Evolutionary conservation across 1,140 invertebrate species (phyloP), one percentile per base, ranked within the genome.

Genomic region (Drosophila novamexicana): DNA sequence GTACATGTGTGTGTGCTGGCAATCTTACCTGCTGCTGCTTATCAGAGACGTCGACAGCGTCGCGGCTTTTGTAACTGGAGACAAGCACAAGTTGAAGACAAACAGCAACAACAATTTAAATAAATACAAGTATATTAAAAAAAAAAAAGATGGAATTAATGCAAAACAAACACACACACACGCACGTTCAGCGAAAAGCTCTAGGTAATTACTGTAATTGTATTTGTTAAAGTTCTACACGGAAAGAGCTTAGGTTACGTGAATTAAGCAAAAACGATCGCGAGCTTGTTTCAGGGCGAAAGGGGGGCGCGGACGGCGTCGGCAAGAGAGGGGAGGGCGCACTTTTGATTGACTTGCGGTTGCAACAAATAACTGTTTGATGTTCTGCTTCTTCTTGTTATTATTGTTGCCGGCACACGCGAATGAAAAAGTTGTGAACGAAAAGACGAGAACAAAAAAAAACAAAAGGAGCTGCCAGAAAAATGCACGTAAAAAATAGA

Each of bases 51-150:
- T 44, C 29, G 74, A 58, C 62, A 54, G 18, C 61, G 77, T 72
- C 77, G 78, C 63, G 70, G 65, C 68, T 68, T 79, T 81, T 68
- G 84, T 89, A 88, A 88, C 68, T 78, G 67, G 53, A 86, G 76
- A 86, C 77, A 39, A 61, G 36, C 56, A 54, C 53, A 68, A 67
- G 39, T 49, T 62, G 44, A 49, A n/a, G 14, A 22, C 12, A 47
- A 52, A 52, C 59, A 63, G 22, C 47, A 50, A n/a, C 18, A 69
- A 54, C 57, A 47, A 59, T 59, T 45, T 36, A 53, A 53, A 36
- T 10, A 61, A 53, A 39, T 16, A 53, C 8, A 56, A 50, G 16
- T 10, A 5, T 32, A 61, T 10, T 8, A 47, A 6, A 44, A 40
- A 16, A 22, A n/a, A 39, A 10, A 0, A 7, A 40, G n/a, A 6